Percentiles rank a stretch among this genome's conserved stretches.
Conservation (phyloP, 2,113 vertebrate species). For the Bucco capensis region DNA sequence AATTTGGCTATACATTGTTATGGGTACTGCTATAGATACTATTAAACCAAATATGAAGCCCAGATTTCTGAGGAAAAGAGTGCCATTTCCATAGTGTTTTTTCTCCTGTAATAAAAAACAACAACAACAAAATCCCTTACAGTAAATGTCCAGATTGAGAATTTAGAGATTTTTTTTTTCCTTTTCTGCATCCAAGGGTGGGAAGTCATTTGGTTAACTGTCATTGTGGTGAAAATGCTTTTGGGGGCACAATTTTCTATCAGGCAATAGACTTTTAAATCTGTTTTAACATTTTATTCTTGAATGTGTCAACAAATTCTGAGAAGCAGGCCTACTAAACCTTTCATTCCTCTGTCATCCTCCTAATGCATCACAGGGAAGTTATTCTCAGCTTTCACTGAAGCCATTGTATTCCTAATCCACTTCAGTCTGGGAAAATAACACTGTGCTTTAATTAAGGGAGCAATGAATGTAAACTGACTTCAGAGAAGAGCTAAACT, state of each 20-base stretch:
- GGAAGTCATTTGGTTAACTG: background rate
- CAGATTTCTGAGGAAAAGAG: background rate
- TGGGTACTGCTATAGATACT: background rate
- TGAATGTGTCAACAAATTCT: slow-evolving; percentile 4
- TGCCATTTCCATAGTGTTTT: background rate
- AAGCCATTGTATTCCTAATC: slow-evolving; percentile 55
- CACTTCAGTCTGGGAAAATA: slow-evolving; percentile 50
- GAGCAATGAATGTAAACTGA: background rate
- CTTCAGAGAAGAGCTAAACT: slow-evolving; percentile 31
- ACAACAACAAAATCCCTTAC: background rate
- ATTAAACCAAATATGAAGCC: background rate
- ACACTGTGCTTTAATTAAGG: slow-evolving; percentile 49
- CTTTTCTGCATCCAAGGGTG: background rate
- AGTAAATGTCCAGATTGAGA: background rate
- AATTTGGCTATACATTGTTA: background rate
- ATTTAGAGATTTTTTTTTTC: background rate
- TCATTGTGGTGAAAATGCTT: background rate
- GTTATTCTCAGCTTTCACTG: slow-evolving; percentile 53
- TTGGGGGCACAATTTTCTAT: background rate
- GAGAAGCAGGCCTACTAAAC: slow-evolving; percentile 37
- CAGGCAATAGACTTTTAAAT: background rate
- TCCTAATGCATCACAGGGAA: slow-evolving; percentile 39
- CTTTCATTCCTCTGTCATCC: slow-evolving; percentile 43
- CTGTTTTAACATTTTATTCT: slow-evolving; percentile 9
- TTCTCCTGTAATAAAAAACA: background rate